These are phyloP conservation scores for Polyergus mexicanus DNA, from an alignment of 1,140 invertebrate species.

Conservation along the genomic window DNA sequence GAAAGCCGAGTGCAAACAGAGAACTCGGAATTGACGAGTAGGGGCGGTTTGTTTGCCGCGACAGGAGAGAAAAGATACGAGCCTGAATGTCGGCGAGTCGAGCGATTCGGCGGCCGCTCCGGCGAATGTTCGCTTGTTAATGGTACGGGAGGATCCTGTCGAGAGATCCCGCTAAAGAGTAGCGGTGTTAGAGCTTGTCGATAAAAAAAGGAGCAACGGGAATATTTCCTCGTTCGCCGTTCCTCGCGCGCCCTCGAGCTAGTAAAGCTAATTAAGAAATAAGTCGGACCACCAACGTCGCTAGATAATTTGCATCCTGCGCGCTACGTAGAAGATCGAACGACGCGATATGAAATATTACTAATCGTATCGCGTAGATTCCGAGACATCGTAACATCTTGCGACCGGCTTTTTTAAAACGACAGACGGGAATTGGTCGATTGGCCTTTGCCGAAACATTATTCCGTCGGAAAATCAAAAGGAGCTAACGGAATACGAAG, in stretches of 20 bases:
- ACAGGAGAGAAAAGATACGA: background rate
- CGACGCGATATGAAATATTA: constrained; percentile 60
- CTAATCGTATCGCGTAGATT: constrained; percentile 51
- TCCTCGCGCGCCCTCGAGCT: constrained; percentile 54
- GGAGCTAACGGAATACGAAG: no score
- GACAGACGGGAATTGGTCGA: constrained; percentile 8
- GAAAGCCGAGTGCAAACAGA: constrained; percentile 42
- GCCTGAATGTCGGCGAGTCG: constrained; percentile 7
- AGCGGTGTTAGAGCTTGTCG: constrained; percentile 49
- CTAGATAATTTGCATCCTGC: constrained; percentile 59
- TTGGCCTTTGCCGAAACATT: background rate
- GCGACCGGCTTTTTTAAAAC: constrained; percentile 15
- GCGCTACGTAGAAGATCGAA: constrained; percentile 59
- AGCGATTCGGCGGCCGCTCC: constrained; percentile 17
- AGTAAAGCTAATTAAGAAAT: constrained; percentile 77
- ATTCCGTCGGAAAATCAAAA: background rate
- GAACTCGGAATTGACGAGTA: constrained; percentile 39
- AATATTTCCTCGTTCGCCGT: constrained; percentile 53
- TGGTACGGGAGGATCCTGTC: constrained; percentile 25
- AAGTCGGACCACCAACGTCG: constrained; percentile 72
- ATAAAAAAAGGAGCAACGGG: constrained; percentile 51
- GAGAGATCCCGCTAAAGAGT: constrained; percentile 58
- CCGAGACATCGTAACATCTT: constrained; percentile 5
- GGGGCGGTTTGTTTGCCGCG: constrained; percentile 12
- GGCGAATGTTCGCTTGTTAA: constrained; percentile 53